Evolutionary conservation across 2,888 invertebrate genomes (phyloP).

Genomic region (Alentia gelatinosa): DNA sequence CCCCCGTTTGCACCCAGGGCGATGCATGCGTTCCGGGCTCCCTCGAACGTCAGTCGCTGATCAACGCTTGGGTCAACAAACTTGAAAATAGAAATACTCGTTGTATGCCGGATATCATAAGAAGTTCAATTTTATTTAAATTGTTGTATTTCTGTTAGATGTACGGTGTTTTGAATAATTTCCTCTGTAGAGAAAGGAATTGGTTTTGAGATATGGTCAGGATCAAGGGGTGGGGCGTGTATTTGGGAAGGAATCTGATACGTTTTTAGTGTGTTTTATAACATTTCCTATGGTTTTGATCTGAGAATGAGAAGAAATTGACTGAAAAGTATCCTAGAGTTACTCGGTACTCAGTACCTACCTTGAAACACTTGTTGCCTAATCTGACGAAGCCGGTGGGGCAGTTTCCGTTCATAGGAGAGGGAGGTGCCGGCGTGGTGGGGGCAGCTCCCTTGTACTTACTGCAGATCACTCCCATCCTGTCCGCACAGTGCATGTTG

Average conservation of each 20-base stretch:
- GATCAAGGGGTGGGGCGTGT: no score
- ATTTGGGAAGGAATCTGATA: no score
- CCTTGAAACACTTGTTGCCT: slow-evolving; percentile 71
- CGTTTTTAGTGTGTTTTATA: background rate
- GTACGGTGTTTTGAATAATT: no score
- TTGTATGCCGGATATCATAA: background rate
- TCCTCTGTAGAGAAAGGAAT: no score
- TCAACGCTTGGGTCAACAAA: background rate
- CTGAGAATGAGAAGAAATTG: background rate
- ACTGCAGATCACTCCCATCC: slow-evolving; percentile 69
- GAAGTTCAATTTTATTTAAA: background rate
- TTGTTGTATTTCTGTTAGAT: no score
- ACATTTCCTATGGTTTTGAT: background rate
- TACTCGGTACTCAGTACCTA: slow-evolving; percentile 57
- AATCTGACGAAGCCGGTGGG: slow-evolving; percentile 62
- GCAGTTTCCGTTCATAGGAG: slow-evolving; percentile 67
- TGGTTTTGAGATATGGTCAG: no score
- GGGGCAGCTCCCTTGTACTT: slow-evolving; percentile 64
- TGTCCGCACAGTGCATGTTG: slow-evolving; percentile 70
- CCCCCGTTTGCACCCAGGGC: slow-evolving; percentile 58
- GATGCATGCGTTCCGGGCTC: slow-evolving; percentile 67
- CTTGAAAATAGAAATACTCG: no score
- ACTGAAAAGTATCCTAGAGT: background rate
- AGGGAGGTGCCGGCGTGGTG: slow-evolving; percentile 63
- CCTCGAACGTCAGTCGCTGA: slow-evolving; percentile 64